A percentile compares a stretch with the other conserved stretches of the same genome.
Conservation (phyloP, 2,888 invertebrate species). For the Eupithecia inturbata region DNA sequence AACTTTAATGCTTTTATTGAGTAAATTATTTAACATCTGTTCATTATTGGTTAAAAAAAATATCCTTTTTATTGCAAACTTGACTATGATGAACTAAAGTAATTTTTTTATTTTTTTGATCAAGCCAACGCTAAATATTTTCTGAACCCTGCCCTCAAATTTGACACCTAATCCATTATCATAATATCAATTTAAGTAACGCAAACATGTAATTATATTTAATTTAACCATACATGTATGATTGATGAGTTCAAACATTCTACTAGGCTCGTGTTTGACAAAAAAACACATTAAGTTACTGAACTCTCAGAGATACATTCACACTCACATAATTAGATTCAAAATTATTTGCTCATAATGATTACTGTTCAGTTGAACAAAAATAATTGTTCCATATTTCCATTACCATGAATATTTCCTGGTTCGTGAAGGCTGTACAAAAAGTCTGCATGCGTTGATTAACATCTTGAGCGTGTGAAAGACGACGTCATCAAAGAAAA, state of each 20-base stretch:
- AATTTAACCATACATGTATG: slow-evolving; percentile 52
- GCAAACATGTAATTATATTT: slow-evolving; percentile 65
- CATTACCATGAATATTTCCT: slow-evolving; percentile 58
- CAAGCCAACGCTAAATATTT: slow-evolving; percentile 22
- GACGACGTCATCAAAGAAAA: slow-evolving; percentile 60
- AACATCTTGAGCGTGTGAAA: slow-evolving; percentile 73
- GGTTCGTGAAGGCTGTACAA: slow-evolving; percentile 62
- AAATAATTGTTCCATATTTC: slow-evolving; percentile 47
- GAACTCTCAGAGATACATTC: slow-evolving; percentile 18
- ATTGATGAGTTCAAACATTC: slow-evolving; percentile 67
- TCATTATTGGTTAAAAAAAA: neutral
- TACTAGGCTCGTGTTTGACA: slow-evolving; percentile 34
- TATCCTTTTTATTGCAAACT: neutral
- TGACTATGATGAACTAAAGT: neutral
- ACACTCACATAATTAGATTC: slow-evolving; percentile 29
- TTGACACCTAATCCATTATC: slow-evolving; percentile 44
- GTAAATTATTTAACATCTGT: slow-evolving; percentile 8
- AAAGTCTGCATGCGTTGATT: slow-evolving; percentile 65
- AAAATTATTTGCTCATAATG: slow-evolving; percentile 44
- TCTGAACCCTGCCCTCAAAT: slow-evolving; percentile 29
- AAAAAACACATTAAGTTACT: slow-evolving; percentile 24
- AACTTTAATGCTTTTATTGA: slow-evolving; percentile 11
- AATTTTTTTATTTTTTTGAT: slow-evolving; percentile 14
- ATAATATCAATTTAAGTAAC: slow-evolving; percentile 60
- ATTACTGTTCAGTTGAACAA: slow-evolving; percentile 48